A percentile compares a stretch with the other conserved stretches of the same genome.
phyloP scores from a whole-genome alignment of 2,888 invertebrate genomes.

The Chrysodeixis includens region DNA sequence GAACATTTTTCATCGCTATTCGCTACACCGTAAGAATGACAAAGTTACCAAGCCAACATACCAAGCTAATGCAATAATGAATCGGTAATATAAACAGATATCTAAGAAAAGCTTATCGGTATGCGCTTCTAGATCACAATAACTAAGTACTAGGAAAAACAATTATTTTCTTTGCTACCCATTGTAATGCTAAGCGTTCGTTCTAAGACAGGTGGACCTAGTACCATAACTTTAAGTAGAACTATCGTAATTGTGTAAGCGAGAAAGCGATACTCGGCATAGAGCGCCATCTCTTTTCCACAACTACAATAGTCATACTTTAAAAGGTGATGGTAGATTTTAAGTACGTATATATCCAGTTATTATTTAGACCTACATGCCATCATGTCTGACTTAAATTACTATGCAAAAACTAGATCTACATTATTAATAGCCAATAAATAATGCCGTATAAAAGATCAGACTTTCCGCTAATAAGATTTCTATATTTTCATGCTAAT shows the following conservation, averaged over 20 bases:
- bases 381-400: slow-evolving; percentile 26
- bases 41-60: not conserved
- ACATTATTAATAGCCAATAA: slow-evolving; percentile 47
- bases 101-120: slow-evolving; percentile 39
- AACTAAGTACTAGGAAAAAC: slow-evolving; percentile 48
- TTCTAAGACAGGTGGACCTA: slow-evolving; percentile 35
- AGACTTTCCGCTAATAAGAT: slow-evolving; percentile 43
- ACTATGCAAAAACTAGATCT: slow-evolving; percentile 39
- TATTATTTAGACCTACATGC: slow-evolving; percentile 52
- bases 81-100: slow-evolving; percentile 26
- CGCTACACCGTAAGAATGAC: not conserved
- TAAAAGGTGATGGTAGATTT: no score
- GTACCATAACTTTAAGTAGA: no score
- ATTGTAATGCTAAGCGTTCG: slow-evolving; percentile 44
- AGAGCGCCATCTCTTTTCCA: no score
- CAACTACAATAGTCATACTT: no score
- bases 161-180: slow-evolving; percentile 50
- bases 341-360: slow-evolving; percentile 27
- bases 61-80: slow-evolving; percentile 5
- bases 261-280: no score
- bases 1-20: not conserved
- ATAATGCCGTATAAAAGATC: slow-evolving; percentile 39
- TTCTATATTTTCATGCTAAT: slow-evolving; percentile 50
- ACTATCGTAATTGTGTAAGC: no score
- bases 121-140: slow-evolving; percentile 43